These are phyloP conservation scores for Calosoma granatense DNA, from an alignment of 1,140 invertebrate genomes.

Conservation along the genomic window DNA sequence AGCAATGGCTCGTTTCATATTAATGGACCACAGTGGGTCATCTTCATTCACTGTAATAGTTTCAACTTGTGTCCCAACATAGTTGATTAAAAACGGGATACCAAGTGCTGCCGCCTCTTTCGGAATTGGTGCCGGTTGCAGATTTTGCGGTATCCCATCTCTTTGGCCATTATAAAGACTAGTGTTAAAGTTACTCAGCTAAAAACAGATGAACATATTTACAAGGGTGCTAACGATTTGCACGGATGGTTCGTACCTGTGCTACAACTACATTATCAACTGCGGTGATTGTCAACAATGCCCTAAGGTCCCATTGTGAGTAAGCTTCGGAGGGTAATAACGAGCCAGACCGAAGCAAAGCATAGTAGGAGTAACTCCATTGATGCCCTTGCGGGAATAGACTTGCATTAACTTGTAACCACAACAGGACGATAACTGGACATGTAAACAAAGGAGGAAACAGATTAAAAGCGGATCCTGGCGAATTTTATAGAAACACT, in stretches of 20 bases:
- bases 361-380: constrained; percentile 34
- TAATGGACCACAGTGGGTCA: constrained; percentile 52
- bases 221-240: background rate
- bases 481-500: too few relatives aligned
- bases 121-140: background rate
- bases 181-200: constrained; percentile 30
- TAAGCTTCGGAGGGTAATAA: constrained; percentile 31
- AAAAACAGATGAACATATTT: background rate
- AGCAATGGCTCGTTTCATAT: constrained; percentile 54
- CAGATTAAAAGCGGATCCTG: too few relatives aligned
- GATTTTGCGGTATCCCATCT: constrained; percentile 16
- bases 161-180: constrained; percentile 30
- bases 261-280: constrained; percentile 26
- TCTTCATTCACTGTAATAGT: constrained; percentile 20
- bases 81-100: background rate
- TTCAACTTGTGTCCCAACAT: background rate
- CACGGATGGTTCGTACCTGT: background rate
- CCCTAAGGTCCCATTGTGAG: constrained; percentile 34
- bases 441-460: too few relatives aligned
- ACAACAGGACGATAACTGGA: constrained; percentile 20
- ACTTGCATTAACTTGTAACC: constrained; percentile 16
- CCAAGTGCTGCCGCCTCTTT: background rate
- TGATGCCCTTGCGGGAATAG: constrained; percentile 32
- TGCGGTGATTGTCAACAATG: constrained; percentile 27
- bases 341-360: constrained; percentile 31